These are phyloP conservation scores for Saccopteryx bilineata DNA, from an alignment of 2,113 vertebrate species.

Conservation along the genomic window DNA sequence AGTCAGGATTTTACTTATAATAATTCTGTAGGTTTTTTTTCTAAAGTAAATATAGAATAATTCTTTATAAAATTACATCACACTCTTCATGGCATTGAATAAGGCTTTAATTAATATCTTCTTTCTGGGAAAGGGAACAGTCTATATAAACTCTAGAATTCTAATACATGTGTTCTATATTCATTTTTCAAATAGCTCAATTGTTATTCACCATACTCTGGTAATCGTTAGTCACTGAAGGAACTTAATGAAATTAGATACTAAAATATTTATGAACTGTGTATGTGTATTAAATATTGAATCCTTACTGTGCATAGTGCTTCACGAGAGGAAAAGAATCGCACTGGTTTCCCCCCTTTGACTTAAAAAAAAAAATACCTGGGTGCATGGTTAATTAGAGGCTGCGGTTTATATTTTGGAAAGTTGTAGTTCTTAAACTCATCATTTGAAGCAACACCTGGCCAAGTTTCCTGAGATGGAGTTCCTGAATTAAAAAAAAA, in stretches of 20 bases:
- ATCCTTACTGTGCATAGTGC: background rate
- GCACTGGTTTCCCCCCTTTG: background rate
- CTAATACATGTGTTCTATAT: background rate
- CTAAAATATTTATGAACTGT: constrained; percentile 28
- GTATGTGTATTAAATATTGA: background rate
- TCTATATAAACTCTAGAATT: constrained; percentile 4
- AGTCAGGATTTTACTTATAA: constrained; percentile 39
- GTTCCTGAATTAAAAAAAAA: constrained; percentile 90
- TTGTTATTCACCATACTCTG: constrained; percentile 15
- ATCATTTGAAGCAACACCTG: constrained; percentile 96
- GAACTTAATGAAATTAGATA: background rate
- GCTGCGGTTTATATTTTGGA: constrained; percentile 98
- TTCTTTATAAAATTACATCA: background rate
- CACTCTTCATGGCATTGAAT: background rate
- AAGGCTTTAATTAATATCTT: constrained; percentile 18
- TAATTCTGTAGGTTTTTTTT: background rate
- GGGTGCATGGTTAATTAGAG: constrained; percentile 97
- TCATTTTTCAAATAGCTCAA: constrained; percentile 37
- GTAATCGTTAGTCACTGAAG: background rate
- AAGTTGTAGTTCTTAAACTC: constrained; percentile 99
- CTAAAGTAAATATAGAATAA: constrained; percentile 28
- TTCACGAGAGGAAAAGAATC: background rate
- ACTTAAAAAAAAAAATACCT: constrained; percentile 89
- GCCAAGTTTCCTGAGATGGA: constrained; percentile 97
- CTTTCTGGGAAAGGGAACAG: background rate